Evolutionary conservation across 2,113 vertebrate species (phyloP), one percentile per base, ranked within the genome.

Genomic region (Campylomormyrus numenius): DNA sequence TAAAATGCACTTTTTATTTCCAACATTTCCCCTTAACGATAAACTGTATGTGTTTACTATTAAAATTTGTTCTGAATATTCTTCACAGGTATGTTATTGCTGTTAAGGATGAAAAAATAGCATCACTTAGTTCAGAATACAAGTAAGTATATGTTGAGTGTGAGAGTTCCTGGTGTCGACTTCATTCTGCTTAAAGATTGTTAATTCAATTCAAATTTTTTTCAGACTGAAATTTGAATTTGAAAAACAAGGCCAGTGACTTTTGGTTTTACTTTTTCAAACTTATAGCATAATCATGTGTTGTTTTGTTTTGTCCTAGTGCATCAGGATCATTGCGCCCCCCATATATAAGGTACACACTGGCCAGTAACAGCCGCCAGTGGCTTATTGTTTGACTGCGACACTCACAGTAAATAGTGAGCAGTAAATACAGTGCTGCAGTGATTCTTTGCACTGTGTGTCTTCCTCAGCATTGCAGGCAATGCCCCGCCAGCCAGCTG

Each of bases 401-500:
- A 85, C 19, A 46, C 42, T 84, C 39, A 3, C 83, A 46, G 21
- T 85, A 9, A n/a, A 24, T 46, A 21, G 2, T 50, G 24, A 8
- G 85, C 45, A 39, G 52, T 52, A 84, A 11, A 85, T 85, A 8
- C 10, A 1, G 10, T 4, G 15, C 84, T 31, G 58, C 35, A 39
- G 11, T 52, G 46, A 27, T 66, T 70, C 5, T 49, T 19, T 39
- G 17, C 62, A 1, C 19, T 27, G 19, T n/a, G n/a, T n/a, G n/a
- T 94, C 91, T 24, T 93, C 92, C 92, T 91, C 94, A 99, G 98
- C 91, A 91, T 98, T 93, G 97, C 98, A 95, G 98, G 97, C 50
- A 96, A 98, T 35, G 92, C 92, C 1, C 97, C 98, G 48, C 98
- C 97, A 39, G 97, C 97, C 84, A 99, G 98, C 95, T 98, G 97